Base-by-base conservation (phyloP, 2,113 vertebrate species). In the Misgurnus mizolepis region DNA sequence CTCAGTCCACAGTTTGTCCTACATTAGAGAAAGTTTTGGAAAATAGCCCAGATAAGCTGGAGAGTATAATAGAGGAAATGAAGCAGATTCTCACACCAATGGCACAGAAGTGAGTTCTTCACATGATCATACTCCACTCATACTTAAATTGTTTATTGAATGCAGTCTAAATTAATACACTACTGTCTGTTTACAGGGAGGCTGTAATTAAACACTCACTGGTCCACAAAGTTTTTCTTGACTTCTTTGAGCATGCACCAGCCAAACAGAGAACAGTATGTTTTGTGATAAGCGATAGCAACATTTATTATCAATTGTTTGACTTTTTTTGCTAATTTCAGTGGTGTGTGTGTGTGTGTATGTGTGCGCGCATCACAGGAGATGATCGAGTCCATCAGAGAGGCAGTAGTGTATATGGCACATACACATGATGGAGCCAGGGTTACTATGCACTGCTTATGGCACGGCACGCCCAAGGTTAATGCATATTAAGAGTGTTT, bases 141-240 rank as follows among this genome's bases (percentile, higher is more conserved):
- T 6, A 40, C n/a, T 27, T 3, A 43, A 7, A 12, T 45, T 58
- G 2, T 71, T 40, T 27, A 53, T 2, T 50, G 0, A 5, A 39
- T 47, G 45, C 4, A 62, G 53, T 2, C 2, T 66, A 18, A 18
- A 40, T 15, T 43, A 47, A 47, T 64, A 7, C 58, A 14, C 80
- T 8, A 82, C 80, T 83, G 7, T 39, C 80, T 0, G 7, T 87
- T 83, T 86, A 73, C 90, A 99, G 97, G 83, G 96, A 98, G 78
- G 92, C 95, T n/a, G 98, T 99, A 65, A 94, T 99, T 91, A 99
- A 97, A 82, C 97, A 98, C 81, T 98, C 98, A 11, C 77, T 98
- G 87, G 97, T 99, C 11, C 98, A 99, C 92, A 99, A 98, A 93
- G 96, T 95, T 3, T 98, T 97, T 89, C 88, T 98, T 93, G 98